phyloP scores from a whole-genome alignment of 2,888 invertebrate species.

The Lepidochrysops patricia region DNA sequence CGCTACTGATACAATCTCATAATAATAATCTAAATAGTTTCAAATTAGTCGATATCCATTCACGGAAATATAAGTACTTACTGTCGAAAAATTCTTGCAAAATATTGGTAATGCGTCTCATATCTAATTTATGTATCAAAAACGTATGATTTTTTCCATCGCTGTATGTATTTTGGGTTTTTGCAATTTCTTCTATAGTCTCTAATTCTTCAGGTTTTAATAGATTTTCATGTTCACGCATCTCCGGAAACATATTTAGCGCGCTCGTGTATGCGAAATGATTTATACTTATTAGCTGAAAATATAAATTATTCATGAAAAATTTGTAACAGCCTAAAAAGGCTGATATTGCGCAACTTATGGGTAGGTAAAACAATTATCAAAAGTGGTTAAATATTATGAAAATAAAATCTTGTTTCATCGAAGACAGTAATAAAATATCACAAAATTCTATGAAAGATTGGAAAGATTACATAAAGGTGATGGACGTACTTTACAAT shows the following conservation, averaged over 20 bases:
- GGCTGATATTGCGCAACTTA: too few species aligned
- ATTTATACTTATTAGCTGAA: constrained; percentile 55
- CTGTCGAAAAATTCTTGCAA: constrained; percentile 15
- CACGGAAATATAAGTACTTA: too few species aligned
- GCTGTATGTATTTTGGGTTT: constrained; percentile 37
- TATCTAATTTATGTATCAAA: constrained; percentile 24
- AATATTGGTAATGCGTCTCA: constrained; percentile 44
- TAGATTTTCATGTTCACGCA: constrained; percentile 59
- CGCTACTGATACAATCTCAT: too few species aligned
- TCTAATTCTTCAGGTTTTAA: constrained; percentile 45
- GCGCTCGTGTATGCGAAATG: constrained; percentile 62
- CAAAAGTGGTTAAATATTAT: too few species aligned
- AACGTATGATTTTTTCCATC: constrained; percentile 29
- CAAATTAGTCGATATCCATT: too few species aligned
- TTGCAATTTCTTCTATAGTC: constrained; percentile 41
- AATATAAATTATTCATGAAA: constrained; percentile 17
- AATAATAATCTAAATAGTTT: too few species aligned
- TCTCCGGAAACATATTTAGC: constrained; percentile 62
- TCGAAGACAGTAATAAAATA: not conserved
- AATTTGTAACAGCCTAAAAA: too few species aligned
- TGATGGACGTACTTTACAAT: constrained; percentile 57
- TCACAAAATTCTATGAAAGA: not conserved
- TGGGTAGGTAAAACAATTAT: too few species aligned
- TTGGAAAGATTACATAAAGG: not conserved
- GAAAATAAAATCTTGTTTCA: not conserved